Evolutionary conservation across 2,797 vertebrate species (phyloP).

Genomic region (Scarus forsteni): DNA sequence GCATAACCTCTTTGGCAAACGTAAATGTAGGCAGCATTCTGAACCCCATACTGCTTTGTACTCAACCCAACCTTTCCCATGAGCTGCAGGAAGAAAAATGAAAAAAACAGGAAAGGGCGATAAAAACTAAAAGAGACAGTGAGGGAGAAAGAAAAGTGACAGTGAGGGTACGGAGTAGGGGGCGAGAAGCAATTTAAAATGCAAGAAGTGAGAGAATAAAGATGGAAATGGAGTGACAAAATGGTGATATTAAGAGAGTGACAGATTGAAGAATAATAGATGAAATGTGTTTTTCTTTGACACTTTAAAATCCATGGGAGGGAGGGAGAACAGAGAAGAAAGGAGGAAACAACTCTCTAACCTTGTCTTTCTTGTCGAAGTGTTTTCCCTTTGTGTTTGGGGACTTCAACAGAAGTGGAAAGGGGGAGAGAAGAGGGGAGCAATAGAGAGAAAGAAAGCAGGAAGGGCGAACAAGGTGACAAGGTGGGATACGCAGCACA

Average conservation of each 20-base stretch:
- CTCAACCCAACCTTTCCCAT: conserved; percentile 41
- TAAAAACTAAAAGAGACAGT: conserved; percentile 69
- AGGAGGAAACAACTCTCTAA: conserved; percentile 26
- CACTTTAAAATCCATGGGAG: conserved; percentile 45
- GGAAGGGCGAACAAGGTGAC: conserved; percentile 59
- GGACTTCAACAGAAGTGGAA: conserved; percentile 32
- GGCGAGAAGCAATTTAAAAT: conserved; percentile 48
- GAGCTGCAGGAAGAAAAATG: conserved; percentile 30
- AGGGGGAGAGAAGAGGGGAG: conserved; percentile 6
- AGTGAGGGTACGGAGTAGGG: conserved; percentile 46
- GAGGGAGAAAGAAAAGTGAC: conserved; percentile 52
- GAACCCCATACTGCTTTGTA: conserved; percentile 20
- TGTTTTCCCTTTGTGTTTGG: conserved; percentile 50
- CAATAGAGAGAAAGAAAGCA: conserved; percentile 25
- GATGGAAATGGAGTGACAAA: conserved; percentile 38
- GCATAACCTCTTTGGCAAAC: too few relatives aligned
- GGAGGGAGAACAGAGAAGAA: not conserved
- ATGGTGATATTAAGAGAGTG: conserved; percentile 38
- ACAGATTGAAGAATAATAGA: conserved; percentile 62
- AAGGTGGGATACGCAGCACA: conserved; percentile 39
- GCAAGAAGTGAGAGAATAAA: conserved; percentile 20
- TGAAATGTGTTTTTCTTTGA: conserved; percentile 65
- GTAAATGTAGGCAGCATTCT: conserved; percentile 21
- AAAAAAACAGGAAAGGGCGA: conserved; percentile 55
- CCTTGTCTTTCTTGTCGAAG: conserved; percentile 55